Base-by-base conservation (phyloP, 64 coral and sea anemone species). In the Stichodactyla mertensii region DNA sequence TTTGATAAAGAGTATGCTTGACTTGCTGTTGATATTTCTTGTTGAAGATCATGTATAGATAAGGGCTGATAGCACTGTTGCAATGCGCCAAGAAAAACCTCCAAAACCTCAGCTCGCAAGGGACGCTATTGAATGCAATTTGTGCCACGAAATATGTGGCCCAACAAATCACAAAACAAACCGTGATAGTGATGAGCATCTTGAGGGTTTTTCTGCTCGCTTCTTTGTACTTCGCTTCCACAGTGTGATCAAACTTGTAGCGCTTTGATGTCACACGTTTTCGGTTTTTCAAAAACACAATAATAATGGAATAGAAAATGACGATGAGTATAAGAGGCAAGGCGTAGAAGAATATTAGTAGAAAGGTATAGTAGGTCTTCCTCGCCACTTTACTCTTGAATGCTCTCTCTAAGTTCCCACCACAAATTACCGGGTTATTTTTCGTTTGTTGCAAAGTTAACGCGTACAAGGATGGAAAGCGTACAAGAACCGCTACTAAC, bases 51-150 rank as follows among this genome's bases (percentile, higher is more conserved):
- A 83, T 78, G 9, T 70, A 92, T 61, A 92, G 20, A 74, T 77
- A 87, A 0, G 90, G 90, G 18, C 84, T 92, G 3, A 92, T 28
- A 6, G 90, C 85, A 53, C 90, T 87, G 10, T 92, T 92, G 51
- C 79, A 58, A 51, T 91, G 89, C 5, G 89, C 89, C 27, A 92
- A 27, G 16, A 92, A 87, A 20, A 92, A 22, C 24, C 90, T 85
- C 90, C 90, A 92, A 87, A 92, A 92, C 27, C 86, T 82, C 58
- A 82, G 57, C 2, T 15, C 14, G 54, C 90, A 92, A 7, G 90
- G 90, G 0, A 83, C 56, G 5, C 22, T 54, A 12, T 55, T 62
- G 59, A 71, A 87, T 8, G 77, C 80, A 52, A 92, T 64, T 52
- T 87, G 90, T 0, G 86, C 90, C 11, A 77, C 11, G 66, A 92